Evolutionary conservation across 2,113 vertebrate genomes (phyloP).

Genomic region (Picathartes gymnocephalus): DNA sequence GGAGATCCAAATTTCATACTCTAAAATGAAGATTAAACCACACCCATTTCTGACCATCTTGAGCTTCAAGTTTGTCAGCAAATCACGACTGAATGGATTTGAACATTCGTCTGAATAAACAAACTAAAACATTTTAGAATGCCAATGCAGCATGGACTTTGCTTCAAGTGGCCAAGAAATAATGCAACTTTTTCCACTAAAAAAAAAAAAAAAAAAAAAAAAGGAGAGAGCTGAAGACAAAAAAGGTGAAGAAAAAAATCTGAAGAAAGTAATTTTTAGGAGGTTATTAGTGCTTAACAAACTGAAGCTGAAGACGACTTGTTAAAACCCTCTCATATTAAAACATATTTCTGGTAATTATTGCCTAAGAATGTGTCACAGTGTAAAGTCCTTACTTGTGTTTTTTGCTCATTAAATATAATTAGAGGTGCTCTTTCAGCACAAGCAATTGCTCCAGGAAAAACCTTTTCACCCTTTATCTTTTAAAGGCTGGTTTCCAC

Average conservation of each 20-base stretch:
- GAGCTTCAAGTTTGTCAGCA: background rate
- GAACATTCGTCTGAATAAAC: background rate
- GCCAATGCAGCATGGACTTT: background rate
- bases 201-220: background rate
- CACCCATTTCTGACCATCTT: background rate
- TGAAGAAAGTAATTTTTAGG: background rate
- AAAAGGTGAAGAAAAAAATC: no score
- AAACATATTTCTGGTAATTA: background rate
- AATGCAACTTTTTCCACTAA: background rate
- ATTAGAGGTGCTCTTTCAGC: background rate
- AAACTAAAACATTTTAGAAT: background rate
- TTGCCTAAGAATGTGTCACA: background rate
- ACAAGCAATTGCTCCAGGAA: background rate
- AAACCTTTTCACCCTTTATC: background rate
- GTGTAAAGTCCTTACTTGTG: background rate
- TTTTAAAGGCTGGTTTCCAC: background rate
- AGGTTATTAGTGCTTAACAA: background rate
- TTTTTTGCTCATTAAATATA: slow-evolving; percentile 20
- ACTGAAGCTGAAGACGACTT: background rate
- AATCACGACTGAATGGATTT: background rate
- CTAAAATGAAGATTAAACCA: background rate
- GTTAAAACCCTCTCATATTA: background rate
- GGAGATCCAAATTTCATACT: background rate
- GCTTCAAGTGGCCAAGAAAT: background rate
- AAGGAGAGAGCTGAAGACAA: background rate